Conservation (phyloP, 2,888 invertebrate genomes). For the Agrochola lota region DNA sequence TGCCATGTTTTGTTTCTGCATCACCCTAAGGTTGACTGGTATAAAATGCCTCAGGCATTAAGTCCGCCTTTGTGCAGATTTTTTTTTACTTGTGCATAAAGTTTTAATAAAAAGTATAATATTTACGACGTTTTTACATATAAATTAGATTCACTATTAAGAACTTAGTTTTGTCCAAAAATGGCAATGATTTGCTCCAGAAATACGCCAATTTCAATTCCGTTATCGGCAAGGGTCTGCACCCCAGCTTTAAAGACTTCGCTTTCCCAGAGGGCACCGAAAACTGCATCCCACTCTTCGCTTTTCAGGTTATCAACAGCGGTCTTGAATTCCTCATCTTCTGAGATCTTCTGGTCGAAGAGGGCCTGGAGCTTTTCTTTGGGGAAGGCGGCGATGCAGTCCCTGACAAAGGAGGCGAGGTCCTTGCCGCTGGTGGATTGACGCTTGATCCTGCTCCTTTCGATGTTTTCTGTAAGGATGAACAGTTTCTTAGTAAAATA, state of each 20-base stretch:
- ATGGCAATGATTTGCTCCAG: slow-evolving; percentile 76
- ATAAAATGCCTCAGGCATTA: too few relatives aligned
- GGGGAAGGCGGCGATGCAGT: slow-evolving; percentile 75
- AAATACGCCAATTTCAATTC: slow-evolving; percentile 73
- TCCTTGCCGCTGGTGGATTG: slow-evolving; percentile 73
- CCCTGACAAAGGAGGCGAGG: slow-evolving; percentile 75
- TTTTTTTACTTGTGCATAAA: too few relatives aligned
- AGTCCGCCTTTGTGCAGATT: too few relatives aligned
- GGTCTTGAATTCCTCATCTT: slow-evolving; percentile 78
- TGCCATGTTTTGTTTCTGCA: too few relatives aligned
- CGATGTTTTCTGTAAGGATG: slow-evolving; percentile 55
- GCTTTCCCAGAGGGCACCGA: slow-evolving; percentile 76
- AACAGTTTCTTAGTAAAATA: not conserved
- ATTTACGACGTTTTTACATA: not conserved
- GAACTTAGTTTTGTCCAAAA: slow-evolving; percentile 77
- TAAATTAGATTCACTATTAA: slow-evolving; percentile 13
- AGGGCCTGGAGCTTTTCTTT: slow-evolving; percentile 78
- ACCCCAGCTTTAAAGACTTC: slow-evolving; percentile 78
- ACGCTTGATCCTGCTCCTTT: slow-evolving; percentile 57
- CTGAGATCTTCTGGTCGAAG: slow-evolving; percentile 79
- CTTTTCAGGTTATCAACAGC: slow-evolving; percentile 80
- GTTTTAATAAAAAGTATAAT: not conserved
- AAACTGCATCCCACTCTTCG: slow-evolving; percentile 78
- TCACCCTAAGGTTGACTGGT: too few relatives aligned
- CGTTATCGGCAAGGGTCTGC: slow-evolving; percentile 73